phyloP scores from a whole-genome alignment of 2,113 vertebrate genomes.

The Dermatemys mawii region DNA sequence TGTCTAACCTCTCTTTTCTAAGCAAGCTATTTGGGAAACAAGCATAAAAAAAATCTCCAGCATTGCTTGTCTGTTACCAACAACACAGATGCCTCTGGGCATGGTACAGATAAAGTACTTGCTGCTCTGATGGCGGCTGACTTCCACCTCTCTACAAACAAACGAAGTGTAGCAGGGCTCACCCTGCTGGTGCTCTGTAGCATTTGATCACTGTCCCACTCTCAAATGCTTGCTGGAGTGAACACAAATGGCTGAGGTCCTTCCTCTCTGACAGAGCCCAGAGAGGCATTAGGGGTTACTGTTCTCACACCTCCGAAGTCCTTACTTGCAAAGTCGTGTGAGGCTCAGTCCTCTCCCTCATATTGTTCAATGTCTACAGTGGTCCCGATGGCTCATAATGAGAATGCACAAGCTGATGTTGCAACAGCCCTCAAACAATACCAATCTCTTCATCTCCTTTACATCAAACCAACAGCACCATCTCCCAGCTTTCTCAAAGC shows the following conservation, averaged over 20 bases:
- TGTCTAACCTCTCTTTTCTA: background rate
- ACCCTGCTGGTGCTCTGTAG: background rate
- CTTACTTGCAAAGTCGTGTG: background rate
- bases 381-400: background rate
- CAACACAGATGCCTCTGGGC: background rate
- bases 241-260: background rate
- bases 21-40: background rate
- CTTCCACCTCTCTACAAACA: accelerated
- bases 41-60: background rate
- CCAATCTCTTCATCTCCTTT: background rate
- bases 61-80: background rate
- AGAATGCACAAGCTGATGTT: background rate
- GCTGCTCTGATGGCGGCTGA: background rate
- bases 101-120: background rate
- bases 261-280: background rate
- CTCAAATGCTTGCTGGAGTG: background rate
- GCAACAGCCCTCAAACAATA: background rate
- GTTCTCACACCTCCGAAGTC: background rate
- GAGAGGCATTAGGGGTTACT: background rate
- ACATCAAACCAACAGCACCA: background rate
- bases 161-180: background rate
- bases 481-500: background rate
- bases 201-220: background rate
- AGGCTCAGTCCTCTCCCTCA: accelerated
- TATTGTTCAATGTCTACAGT: background rate